Evolutionary conservation across 2,888 invertebrate species (phyloP), one percentile per base, ranked within the genome.

Genomic region (Chloroclystis v-ata): DNA sequence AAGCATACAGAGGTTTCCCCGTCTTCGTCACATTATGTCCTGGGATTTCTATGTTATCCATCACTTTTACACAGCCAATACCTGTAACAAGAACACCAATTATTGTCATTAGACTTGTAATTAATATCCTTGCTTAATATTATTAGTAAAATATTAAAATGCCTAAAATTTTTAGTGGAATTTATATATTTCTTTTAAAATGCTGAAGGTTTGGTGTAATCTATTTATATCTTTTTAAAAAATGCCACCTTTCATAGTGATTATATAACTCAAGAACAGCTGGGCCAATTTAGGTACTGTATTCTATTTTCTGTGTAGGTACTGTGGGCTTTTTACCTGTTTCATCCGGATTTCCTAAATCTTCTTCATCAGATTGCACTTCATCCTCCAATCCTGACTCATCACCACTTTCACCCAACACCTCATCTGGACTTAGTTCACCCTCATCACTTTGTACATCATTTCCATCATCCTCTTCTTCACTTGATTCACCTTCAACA

Each of bases 1-100:
- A 82, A 0, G 96, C 97, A 71, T 93, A 94, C 14, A 97, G 75
- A 0, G 91, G 91, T 56, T 90, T 90, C 1, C 78, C 82, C 1
- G 83, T 84, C 56, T 77, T 79, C 10, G 67, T 62, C 2, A 61
- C 59, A 2, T 69, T 61, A 5, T 69, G 71, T 0, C 70, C 75
- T 0, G 80, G 80, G 0, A 88, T 68, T 33, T 87, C 75, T 11
- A 89, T 62, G 51, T 90, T 76, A 57, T 91, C 89, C 26, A 91
- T 69, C 2, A 90, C 90, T 71, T 89, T 89, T 0, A 92, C 90
- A 65, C 92, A 91, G 0, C 91, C 92, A 28, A 90, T 80, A 13
- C 84, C 90, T 89, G 64, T 3, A 35, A 35, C 1, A 30, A 13
- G 8, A n/a, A n/a, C n/a, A n/a, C n/a, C n/a, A n/a, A n/a, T n/a